Percentiles rank a stretch among this genome's conserved stretches.
phyloP scores from a whole-genome alignment of 1,140 invertebrate genomes.

The Aphidius gifuensis region DNA sequence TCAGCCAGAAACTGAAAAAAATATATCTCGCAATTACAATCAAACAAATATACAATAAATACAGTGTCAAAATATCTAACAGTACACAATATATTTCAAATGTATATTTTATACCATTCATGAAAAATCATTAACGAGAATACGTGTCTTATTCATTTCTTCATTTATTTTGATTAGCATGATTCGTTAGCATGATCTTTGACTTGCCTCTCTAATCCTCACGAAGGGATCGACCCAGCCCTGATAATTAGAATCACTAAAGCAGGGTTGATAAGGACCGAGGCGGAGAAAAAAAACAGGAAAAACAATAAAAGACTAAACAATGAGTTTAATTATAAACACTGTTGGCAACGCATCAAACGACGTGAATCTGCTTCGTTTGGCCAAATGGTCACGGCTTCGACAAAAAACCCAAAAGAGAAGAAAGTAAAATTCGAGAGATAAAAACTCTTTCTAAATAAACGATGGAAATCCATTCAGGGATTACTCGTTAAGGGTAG shows the following conservation, averaged over 20 bases:
- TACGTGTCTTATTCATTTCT: not conserved
- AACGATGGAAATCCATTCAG: conserved; percentile 56
- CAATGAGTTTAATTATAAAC: conserved; percentile 34
- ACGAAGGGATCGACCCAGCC: conserved; percentile 11
- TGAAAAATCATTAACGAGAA: too few relatives aligned
- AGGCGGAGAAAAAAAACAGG: conserved; percentile 10
- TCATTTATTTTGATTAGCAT: conserved; percentile 20
- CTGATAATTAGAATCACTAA: conserved; percentile 56
- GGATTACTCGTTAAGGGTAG: conserved; percentile 53
- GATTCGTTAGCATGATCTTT: conserved; percentile 12
- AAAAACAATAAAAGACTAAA: conserved; percentile 9
- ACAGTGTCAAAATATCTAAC: too few relatives aligned
- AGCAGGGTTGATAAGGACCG: conserved; percentile 33
- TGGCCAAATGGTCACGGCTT: conserved; percentile 55
- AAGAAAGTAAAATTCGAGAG: conserved; percentile 15
- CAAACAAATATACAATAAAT: too few relatives aligned
- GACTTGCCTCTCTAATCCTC: conserved; percentile 20
- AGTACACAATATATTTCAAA: too few relatives aligned
- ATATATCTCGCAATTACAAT: too few relatives aligned
- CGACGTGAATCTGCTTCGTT: conserved; percentile 23
- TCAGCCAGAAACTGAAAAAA: too few relatives aligned
- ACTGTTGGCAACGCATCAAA: conserved; percentile 23
- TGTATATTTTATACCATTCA: too few relatives aligned
- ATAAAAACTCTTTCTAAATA: conserved; percentile 54
- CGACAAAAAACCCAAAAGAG: conserved; percentile 27